Conservation (phyloP, 2,113 vertebrate species). For the Craseonycteris thonglongyai region DNA sequence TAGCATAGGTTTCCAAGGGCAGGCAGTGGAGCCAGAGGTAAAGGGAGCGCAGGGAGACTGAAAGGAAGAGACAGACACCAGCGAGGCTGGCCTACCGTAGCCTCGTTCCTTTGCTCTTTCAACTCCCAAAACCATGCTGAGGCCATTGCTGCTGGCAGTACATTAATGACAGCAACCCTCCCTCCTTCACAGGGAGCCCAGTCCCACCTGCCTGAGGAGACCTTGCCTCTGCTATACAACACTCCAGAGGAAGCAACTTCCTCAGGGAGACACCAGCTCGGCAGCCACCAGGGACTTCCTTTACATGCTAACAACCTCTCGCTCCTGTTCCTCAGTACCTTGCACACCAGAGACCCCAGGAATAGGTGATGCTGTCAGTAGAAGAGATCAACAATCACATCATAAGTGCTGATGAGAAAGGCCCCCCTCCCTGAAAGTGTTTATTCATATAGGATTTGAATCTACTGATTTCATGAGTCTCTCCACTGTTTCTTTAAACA, state of each 20-base stretch:
- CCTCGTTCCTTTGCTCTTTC: background rate
- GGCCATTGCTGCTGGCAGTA: background rate
- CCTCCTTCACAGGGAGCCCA: background rate
- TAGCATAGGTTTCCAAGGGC: background rate
- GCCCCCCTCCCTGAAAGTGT: background rate
- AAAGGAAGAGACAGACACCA: background rate
- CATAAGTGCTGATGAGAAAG: background rate
- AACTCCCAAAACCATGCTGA: background rate
- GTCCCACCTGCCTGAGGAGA: background rate
- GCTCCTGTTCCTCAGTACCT: constrained; percentile 11
- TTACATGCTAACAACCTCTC: constrained; percentile 6
- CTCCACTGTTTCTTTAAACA: background rate
- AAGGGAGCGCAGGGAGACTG: background rate
- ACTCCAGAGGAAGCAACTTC: background rate
- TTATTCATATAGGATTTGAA: background rate
- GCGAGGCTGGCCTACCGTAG: background rate
- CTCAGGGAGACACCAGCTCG: background rate
- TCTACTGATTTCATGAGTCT: background rate
- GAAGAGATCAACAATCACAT: background rate
- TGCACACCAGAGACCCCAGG: background rate
- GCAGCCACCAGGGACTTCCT: background rate
- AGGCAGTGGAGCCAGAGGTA: background rate
- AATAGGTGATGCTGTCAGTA: background rate
- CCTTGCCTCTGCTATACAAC: background rate
- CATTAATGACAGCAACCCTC: background rate